Percentiles rank a stretch among this genome's conserved stretches.
These are phyloP conservation scores for Archips crataeganus DNA, from an alignment of 2,888 invertebrate genomes.

Conservation along the genomic window DNA sequence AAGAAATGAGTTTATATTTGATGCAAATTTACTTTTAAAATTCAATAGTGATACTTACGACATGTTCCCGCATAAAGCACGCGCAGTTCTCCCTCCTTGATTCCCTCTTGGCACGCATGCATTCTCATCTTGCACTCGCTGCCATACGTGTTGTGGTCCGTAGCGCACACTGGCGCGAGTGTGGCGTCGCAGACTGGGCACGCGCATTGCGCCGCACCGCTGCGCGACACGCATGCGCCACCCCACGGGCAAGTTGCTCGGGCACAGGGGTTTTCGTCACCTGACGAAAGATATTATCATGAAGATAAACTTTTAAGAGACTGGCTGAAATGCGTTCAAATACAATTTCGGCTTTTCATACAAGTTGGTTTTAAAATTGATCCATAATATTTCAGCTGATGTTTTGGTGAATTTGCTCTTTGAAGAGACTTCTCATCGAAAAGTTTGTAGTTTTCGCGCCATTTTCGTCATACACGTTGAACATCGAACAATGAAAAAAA, in stretches of 20 bases:
- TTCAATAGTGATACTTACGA: conserved; percentile 64
- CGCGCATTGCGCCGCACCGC: conserved; percentile 88
- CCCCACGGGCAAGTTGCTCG: conserved; percentile 87
- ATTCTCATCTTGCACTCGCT: conserved; percentile 93
- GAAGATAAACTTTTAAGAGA: no score
- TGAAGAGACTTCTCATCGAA: no score
- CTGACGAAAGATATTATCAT: conserved; percentile 56
- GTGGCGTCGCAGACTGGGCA: conserved; percentile 91
- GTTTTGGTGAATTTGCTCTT: no score
- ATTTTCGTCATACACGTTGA: no score
- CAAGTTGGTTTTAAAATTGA: no score
- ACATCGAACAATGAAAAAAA: no score
- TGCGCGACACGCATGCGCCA: conserved; percentile 88
- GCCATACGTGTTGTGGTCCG: conserved; percentile 92
- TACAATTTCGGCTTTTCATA: no score
- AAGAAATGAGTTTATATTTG: no score
- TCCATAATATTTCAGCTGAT: no score
- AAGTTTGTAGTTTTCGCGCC: no score
- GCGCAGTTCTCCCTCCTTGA: conserved; percentile 87
- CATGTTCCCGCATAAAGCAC: conserved; percentile 87
- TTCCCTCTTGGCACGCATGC: conserved; percentile 91
- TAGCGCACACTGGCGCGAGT: conserved; percentile 91
- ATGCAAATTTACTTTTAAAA: no score
- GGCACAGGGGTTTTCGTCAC: conserved; percentile 85
- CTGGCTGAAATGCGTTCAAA: no score